Percentiles rank a stretch among this genome's conserved stretches.
Conservation (phyloP, 2,113 vertebrate genomes). For the Myotis yumanensis region DNA sequence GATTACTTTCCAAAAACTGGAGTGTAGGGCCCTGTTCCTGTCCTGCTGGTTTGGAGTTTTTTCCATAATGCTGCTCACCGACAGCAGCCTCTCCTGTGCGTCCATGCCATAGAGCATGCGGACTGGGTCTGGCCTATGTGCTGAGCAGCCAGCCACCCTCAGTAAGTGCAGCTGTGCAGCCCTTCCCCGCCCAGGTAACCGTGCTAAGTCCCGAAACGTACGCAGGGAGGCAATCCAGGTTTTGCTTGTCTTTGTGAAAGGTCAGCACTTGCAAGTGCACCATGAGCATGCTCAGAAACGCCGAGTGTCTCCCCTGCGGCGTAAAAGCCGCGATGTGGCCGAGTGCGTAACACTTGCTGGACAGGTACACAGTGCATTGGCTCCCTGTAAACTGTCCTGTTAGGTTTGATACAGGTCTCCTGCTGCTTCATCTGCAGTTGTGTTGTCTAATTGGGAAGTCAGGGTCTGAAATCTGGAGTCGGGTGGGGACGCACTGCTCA, state of each 20-base stretch:
- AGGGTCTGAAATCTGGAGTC: conserved; percentile 52
- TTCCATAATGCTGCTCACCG: conserved; percentile 42
- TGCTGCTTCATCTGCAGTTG: conserved; percentile 81
- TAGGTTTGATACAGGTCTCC: conserved; percentile 75
- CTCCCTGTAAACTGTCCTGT: conserved; percentile 19
- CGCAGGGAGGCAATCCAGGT: conserved; percentile 3
- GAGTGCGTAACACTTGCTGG: background rate
- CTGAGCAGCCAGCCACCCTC: background rate
- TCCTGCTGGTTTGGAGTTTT: conserved; percentile 56
- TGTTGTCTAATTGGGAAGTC: conserved; percentile 81
- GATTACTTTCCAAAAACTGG: conserved; percentile 58
- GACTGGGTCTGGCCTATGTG: conserved; percentile 57
- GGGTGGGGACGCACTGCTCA: conserved; percentile 73
- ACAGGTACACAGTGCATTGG: conserved; percentile 2
- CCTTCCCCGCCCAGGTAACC: background rate
- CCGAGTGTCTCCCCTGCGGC: background rate
- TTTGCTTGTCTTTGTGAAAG: conserved; percentile 46
- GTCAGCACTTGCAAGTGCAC: conserved; percentile 28
- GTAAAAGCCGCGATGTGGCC: conserved; percentile 30
- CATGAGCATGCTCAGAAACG: conserved; percentile 36
- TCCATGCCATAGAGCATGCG: conserved; percentile 77
- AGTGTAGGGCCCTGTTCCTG: background rate
- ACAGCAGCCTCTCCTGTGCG: conserved; percentile 59
- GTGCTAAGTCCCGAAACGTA: background rate
- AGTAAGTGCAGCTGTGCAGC: background rate